These are phyloP conservation scores for Drosophila murphyi DNA, from an alignment of 1,140 invertebrate genomes.

Conservation along the genomic window DNA sequence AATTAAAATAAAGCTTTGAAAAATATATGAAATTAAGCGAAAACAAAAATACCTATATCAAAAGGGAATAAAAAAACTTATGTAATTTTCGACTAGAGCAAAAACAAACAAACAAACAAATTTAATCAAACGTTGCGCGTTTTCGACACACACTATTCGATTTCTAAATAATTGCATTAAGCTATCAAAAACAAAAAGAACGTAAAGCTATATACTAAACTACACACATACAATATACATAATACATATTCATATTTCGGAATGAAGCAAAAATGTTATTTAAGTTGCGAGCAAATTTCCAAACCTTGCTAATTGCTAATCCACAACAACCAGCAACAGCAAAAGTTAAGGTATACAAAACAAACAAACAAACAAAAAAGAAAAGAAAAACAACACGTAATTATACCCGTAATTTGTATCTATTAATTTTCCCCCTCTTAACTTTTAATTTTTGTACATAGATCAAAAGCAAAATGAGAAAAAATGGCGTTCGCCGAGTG, in stretches of 20 bases:
- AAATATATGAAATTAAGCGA: constrained; percentile 58
- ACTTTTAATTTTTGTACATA: constrained; percentile 77
- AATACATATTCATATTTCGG: constrained; percentile 44
- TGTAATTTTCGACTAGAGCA: constrained; percentile 77
- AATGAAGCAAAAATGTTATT: constrained; percentile 41
- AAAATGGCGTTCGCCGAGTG: constrained; percentile 56
- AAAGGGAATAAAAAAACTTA: constrained; percentile 56
- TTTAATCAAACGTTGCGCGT: constrained; percentile 74
- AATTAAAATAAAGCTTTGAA: constrained; percentile 34
- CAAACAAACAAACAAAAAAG: not conserved
- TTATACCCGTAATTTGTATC: constrained; percentile 25
- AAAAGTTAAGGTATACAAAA: not conserved
- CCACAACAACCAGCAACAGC: constrained; percentile 13
- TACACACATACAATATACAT: constrained; percentile 46
- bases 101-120: constrained; percentile 29
- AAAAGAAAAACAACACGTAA: constrained; percentile 24
- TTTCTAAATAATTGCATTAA: constrained; percentile 78
- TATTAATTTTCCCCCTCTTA: constrained; percentile 38
- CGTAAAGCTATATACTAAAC: constrained; percentile 74
- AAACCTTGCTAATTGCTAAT: constrained; percentile 29
- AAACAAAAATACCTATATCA: constrained; percentile 38
- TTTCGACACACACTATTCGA: constrained; percentile 71
- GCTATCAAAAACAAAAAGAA: constrained; percentile 53
- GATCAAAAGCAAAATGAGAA: constrained; percentile 36
- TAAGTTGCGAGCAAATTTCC: constrained; percentile 41